Evolutionary conservation across 1,140 invertebrate species (phyloP), one percentile per base, ranked within the genome.

Genomic region (Amphibalanus amphitrite): DNA sequence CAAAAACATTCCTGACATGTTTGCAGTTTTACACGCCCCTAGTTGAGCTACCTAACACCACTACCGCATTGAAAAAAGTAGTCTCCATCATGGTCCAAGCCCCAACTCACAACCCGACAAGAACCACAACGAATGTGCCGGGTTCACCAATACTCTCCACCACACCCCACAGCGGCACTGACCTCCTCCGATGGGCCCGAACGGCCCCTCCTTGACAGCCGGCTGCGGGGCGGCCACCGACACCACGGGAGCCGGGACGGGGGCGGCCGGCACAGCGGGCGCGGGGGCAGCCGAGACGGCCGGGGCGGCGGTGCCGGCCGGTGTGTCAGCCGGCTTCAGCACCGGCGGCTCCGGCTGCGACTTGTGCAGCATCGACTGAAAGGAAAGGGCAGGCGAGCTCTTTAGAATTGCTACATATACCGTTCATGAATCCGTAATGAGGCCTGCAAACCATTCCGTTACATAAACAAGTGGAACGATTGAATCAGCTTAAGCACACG

Each of bases 361-460:
- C 28, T 67, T 67, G 65, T 67, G 65, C 65, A 67, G 28, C 65
- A 67, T 67, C 17, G 65, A 28, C 65, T 67, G 65, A 59, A n/a
- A n/a, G 65, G 25, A 65, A 65, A 3, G 20, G n/a, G n/a, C 47
- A 59, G 47, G 25, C 47, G 25, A n/a, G n/a, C n/a, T n/a, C n/a
- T n/a, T n/a, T n/a, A n/a, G n/a, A n/a, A n/a, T n/a, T n/a, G n/a
- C n/a, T n/a, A n/a, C n/a, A n/a, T n/a, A n/a, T 25, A 59, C 25
- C n/a, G 47, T 59, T 59, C 25, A 59, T 15, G 25, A 13, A 59
- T 25, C 13, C 47, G 25, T 15, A 59, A 59, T 59, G 47, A 25
- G 13, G 25, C 47, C 13, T 25, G 25, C 47, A 59, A 15, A 59
- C n/a, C 25, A 59, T 59, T 15, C 47, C 13, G 13, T 15, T 59